Evolutionary conservation across 2,888 invertebrate genomes (phyloP), one percentile per base, ranked within the genome.

Genomic region (Ophion costatus): DNA sequence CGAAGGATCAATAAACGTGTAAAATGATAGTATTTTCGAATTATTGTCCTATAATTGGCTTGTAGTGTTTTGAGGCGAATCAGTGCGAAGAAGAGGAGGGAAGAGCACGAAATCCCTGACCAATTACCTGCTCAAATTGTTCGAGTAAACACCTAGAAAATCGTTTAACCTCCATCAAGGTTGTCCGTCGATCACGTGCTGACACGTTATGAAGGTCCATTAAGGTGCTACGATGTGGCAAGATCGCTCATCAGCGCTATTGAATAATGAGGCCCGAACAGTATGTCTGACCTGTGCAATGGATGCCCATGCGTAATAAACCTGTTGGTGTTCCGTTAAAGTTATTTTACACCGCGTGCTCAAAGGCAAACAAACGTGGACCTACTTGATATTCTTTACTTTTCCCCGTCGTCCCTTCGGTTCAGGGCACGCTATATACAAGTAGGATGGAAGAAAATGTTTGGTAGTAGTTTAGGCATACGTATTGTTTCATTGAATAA

Each of bases 91-190:
- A 24, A 29, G 63, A 17, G 24, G 17, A 6, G 33, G 11, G 14
- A 63, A 24, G 29, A 63, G 33, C 29, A 14, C 38, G n/a, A 24
- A 20, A 71, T 71, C 57, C 57, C n/a, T 10, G 57, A 57, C 61
- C 75, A 81, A 81, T 76, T 76, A 76, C 63, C 22, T 51, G 69
- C 51, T 11, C 70, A 70, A 81, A 67, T 81, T 64, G 42, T 69
- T 75, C 75, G 63, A n/a, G 69, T 14, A 76, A 76, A 76, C 59
- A 67, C 61, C 67, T 29, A 61, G 59, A 38, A 67, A 70, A 69
- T 64, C 64, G 70, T 42, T 63, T 20, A 63, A 81, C 69, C 63
- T 17, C 42, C 61, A 33, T 61, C 24, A 61, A 57, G 57, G 57
- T 70, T 76, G 33, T 59, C 33, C 57, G 56, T 70, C 56, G 63